Conservation (phyloP, 2,888 invertebrate genomes). For the Chrysolina americana region DNA sequence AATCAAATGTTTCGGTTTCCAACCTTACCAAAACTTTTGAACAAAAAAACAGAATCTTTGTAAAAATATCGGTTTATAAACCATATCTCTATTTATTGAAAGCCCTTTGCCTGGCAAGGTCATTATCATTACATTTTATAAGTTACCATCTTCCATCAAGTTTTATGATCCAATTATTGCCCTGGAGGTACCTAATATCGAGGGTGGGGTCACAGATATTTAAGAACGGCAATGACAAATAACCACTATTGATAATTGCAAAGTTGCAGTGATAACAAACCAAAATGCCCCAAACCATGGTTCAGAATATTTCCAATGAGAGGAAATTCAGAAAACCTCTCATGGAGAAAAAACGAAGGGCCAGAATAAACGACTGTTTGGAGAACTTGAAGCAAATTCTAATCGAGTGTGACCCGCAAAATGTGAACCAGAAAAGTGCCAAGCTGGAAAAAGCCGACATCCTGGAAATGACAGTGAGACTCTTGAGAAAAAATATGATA, state of each 20-base stretch:
- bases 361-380: conserved; percentile 56
- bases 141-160: conserved; percentile 35
- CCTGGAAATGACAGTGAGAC: conserved; percentile 63
- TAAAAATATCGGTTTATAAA: conserved; percentile 33
- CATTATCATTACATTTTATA: conserved; percentile 40
- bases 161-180: conserved; percentile 38
- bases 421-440: conserved; percentile 44
- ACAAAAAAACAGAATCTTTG: conserved; percentile 2
- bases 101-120: conserved; percentile 39
- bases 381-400: conserved; percentile 52
- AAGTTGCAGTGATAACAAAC: conserved; percentile 18
- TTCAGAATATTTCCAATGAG: conserved; percentile 40
- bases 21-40: background rate
- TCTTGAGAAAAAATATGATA: conserved; percentile 67
- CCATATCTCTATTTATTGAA: conserved; percentile 36
- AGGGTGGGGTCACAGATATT: conserved; percentile 33
- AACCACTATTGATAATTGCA: conserved; percentile 24
- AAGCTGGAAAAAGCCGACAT: conserved; percentile 58
- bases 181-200: background rate
- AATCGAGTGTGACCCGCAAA: conserved; percentile 51
- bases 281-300: conserved; percentile 15
- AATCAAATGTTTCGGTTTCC: background rate
- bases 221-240: conserved; percentile 27
- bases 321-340: conserved; percentile 54
- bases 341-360: conserved; percentile 57